Evolutionary conservation across 2,888 invertebrate genomes (phyloP), one percentile per base, ranked within the genome.

Genomic region (Folsomia manolachei): DNA sequence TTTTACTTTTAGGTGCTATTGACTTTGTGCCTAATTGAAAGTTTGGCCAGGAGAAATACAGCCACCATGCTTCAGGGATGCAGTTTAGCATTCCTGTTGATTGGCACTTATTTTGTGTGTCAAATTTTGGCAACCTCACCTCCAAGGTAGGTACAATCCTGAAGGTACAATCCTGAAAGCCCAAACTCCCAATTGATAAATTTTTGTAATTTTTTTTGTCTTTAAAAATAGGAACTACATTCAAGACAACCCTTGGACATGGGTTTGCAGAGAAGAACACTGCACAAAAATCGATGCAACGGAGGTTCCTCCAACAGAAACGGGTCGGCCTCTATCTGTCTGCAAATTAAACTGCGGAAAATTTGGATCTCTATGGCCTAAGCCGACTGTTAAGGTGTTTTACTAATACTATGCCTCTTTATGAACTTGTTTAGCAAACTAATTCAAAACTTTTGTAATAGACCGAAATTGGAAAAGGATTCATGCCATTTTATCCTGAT

Each of bases 281-380:
- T 80, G 80, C 65, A 69, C 72, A 14, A 80, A 79, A 71, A 14
- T 64, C 7, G 73, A 70, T n/a, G 73, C 74, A 25, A 61, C 69
- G 23, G 73, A 73, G 21, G 52, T 77, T 7, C 63, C 62, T 39
- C 72, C 74, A 1, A 26, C 39, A 1, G 79, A 77, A 23, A 69
- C 64, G 9, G 73, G 73, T 1, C 1, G 62, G 0, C 72, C 78
- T 26, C 21, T 81, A 4, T 71, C 66, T 18, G 77, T 80, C 11
- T 82, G 82, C 71, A 81, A 81, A 66, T 71, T 82, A 18, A 81
- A 76, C 56, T 82, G 82, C 67, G 80, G 77, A 1, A 67, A 74
- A n/a, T 74, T 71, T 68, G 81, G 82, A 9, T 21, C 77, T 0
- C 53, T 82, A 7, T 81, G 81, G 80, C 82, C 82, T 2, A 69